Evolutionary conservation across 2,113 vertebrate species (phyloP).

Genomic region (Coptodon rendalli): DNA sequence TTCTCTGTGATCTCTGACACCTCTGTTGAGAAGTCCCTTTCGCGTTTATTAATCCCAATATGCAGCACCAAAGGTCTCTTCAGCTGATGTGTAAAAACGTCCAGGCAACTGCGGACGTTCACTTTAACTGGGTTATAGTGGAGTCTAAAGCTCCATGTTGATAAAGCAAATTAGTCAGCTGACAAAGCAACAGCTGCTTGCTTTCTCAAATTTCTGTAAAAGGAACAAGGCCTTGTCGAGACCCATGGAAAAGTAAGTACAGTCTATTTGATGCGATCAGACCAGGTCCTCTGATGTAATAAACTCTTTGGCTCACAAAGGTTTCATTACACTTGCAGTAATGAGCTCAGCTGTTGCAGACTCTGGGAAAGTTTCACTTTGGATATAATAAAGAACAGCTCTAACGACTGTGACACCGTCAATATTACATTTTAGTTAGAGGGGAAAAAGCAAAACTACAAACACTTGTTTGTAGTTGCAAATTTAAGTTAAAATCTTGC

Average conservation of each 20-base stretch:
- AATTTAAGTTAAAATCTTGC: background rate
- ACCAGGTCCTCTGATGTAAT: rapidly evolving
- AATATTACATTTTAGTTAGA: background rate
- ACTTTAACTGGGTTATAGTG: background rate
- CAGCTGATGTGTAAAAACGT: background rate
- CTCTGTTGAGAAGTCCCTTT: background rate
- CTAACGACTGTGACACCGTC: background rate
- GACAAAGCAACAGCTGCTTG: background rate
- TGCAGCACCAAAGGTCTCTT: background rate
- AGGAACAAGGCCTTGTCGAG: background rate
- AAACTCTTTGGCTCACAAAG: background rate
- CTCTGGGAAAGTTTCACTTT: background rate
- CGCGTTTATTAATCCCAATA: background rate
- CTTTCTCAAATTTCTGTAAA: background rate
- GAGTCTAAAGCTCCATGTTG: background rate
- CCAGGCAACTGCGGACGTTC: background rate
- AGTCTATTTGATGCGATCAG: background rate
- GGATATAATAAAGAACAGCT: background rate
- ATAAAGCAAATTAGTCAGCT: background rate
- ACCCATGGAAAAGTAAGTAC: background rate
- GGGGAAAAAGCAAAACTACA: background rate
- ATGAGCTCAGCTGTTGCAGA: background rate
- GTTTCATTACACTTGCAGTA: background rate
- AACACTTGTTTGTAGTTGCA: background rate
- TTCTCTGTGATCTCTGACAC: background rate